These are phyloP conservation scores for Yponomeuta sedellus DNA, from an alignment of 2,888 invertebrate genomes.

Conservation along the genomic window DNA sequence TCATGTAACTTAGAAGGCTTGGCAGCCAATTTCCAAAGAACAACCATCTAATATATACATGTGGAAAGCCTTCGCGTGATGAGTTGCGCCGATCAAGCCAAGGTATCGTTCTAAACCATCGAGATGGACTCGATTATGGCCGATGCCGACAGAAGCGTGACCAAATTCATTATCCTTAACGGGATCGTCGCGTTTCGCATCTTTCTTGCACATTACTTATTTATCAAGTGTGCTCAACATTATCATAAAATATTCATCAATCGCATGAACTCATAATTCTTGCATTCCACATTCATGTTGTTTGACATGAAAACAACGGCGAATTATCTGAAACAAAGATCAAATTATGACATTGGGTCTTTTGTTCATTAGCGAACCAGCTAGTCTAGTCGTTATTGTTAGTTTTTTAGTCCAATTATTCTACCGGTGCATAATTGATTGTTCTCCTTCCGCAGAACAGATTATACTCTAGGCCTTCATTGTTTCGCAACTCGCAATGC, in stretches of 20 bases:
- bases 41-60: not conserved
- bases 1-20: not conserved
- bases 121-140: conserved; percentile 1
- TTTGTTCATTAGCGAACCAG: not conserved
- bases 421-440: conserved; percentile 34
- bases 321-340: not conserved
- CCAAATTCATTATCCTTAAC: conserved; percentile 11
- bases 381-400: not conserved
- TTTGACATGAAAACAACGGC: not conserved
- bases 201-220: not conserved
- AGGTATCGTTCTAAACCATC: not conserved
- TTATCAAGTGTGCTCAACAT: not conserved
- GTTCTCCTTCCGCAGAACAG: conserved; percentile 55
- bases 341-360: not conserved
- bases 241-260: not conserved
- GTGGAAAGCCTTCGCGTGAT: conserved; percentile 12
- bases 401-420: conserved; percentile 8
- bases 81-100: conserved; percentile 1
- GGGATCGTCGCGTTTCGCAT: not conserved
- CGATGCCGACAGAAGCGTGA: conserved; percentile 8
- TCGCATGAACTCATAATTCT: not conserved
- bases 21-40: not conserved
- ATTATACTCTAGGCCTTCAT: conserved; percentile 58
- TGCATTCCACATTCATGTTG: not conserved
- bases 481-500: conserved; percentile 68